Evolutionary conservation across 2,888 invertebrate species (phyloP).

Genomic region (Caenorhabditis zanzibari): DNA sequence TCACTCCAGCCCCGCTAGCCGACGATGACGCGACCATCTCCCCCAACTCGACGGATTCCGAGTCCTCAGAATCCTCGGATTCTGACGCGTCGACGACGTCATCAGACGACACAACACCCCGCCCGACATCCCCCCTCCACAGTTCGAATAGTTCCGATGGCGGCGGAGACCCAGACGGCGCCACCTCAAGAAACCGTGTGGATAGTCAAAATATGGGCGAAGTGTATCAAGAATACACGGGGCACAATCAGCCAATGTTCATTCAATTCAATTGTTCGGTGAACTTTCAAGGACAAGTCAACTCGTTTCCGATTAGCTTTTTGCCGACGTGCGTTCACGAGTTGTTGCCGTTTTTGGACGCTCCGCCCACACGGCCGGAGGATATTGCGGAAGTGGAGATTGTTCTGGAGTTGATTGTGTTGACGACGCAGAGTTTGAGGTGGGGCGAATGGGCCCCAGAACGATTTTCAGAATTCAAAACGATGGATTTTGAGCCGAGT

Average conservation of each 20-base stretch:
- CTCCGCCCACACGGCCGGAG: conserved; percentile 15
- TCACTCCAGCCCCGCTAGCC: background rate
- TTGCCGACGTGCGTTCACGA: conserved; percentile 72
- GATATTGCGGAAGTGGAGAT: conserved; percentile 17
- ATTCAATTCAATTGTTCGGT: conserved; percentile 71
- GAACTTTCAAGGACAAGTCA: conserved; percentile 46
- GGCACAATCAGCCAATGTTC: conserved; percentile 64
- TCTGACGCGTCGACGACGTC: background rate
- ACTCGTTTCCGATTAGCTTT: conserved; percentile 68
- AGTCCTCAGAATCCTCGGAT: background rate
- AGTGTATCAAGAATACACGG: conserved; percentile 34
- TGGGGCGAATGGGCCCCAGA: no score
- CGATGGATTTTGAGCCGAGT: no score
- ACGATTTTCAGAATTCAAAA: no score
- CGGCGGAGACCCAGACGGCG: no score
- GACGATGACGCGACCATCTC: background rate
- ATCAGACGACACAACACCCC: background rate
- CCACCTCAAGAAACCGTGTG: background rate
- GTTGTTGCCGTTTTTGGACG: conserved; percentile 36
- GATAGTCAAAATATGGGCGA: conserved; percentile 17
- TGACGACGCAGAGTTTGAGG: conserved; percentile 27
- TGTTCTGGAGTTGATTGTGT: conserved; percentile 15
- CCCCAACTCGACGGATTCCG: background rate
- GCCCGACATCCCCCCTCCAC: no score
- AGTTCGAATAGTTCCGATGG: no score